A percentile compares a stretch with the other conserved stretches of the same genome.
Evolutionary conservation across 2,797 vertebrate genomes (phyloP).

Genomic region (Odontamblyopus rebecca): DNA sequence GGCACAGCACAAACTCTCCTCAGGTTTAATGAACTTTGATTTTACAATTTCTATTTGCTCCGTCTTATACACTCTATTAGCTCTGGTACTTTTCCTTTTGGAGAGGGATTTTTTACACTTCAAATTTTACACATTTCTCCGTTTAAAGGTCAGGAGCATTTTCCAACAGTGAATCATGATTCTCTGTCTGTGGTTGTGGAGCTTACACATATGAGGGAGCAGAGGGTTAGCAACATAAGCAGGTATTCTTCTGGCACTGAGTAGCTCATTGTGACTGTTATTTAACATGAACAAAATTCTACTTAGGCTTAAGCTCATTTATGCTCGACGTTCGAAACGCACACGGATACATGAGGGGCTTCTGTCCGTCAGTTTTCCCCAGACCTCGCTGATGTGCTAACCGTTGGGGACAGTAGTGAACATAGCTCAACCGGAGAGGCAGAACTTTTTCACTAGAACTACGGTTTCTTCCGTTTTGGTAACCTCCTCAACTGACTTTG

Average conservation of each 20-base stretch:
- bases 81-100: conserved; percentile 58
- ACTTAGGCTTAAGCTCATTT: conserved; percentile 7
- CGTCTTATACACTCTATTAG: conserved; percentile 25
- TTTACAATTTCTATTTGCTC: conserved; percentile 32
- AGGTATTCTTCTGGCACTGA: conserved; percentile 12
- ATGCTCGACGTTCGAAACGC: background rate
- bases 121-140: background rate
- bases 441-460: background rate
- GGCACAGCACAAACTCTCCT: conserved; percentile 60
- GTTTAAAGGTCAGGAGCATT: conserved; percentile 30
- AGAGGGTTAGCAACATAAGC: conserved; percentile 28
- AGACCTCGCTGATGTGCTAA: background rate
- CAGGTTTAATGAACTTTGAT: conserved; percentile 37
- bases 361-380: background rate
- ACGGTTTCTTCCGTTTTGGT: background rate
- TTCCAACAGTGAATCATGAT: conserved; percentile 55
- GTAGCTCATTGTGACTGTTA: conserved; percentile 5
- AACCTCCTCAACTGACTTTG: background rate
- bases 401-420: background rate
- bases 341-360: background rate
- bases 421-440: background rate
- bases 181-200: conserved; percentile 61
- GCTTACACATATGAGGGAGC: conserved; percentile 34
- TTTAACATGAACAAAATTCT: conserved; percentile 41
- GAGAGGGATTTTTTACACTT: conserved; percentile 18